These are phyloP conservation scores for Spodoptera frugiperda DNA, from an alignment of 1,140 invertebrate genomes.

Conservation along the genomic window DNA sequence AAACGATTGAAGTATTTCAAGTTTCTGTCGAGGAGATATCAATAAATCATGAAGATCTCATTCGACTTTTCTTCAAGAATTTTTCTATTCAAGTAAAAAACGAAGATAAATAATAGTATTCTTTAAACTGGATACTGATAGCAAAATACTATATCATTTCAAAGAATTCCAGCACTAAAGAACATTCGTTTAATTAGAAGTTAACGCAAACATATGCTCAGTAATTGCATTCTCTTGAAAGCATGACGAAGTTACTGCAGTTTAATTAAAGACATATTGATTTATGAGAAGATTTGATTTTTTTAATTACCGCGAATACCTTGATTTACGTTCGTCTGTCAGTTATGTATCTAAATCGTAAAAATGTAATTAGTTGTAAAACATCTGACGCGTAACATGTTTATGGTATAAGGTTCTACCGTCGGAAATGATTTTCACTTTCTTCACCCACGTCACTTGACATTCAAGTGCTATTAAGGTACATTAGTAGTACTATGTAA, in stretches of 20 bases:
- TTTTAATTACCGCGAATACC: not conserved
- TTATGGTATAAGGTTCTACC: conserved; percentile 6
- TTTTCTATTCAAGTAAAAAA: conserved; percentile 13
- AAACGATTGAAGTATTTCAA: not conserved
- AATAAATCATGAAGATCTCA: not conserved
- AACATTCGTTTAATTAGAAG: not conserved
- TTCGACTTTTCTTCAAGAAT: conserved; percentile 10
- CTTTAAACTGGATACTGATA: not conserved
- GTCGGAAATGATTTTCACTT: conserved; percentile 41
- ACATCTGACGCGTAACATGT: conserved; percentile 15
- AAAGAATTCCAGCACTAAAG: not conserved
- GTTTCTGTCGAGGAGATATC: not conserved
- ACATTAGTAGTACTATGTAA: conserved; percentile 28
- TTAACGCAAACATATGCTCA: conserved; percentile 1
- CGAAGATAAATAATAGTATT: conserved; percentile 2
- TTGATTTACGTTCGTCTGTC: not conserved
- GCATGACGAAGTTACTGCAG: conserved; percentile 21
- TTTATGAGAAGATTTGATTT: conserved; percentile 14
- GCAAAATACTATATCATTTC: conserved; percentile 22
- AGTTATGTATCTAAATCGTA: conserved; percentile 4
- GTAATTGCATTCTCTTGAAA: conserved; percentile 29
- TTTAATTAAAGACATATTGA: conserved; percentile 28
- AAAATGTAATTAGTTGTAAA: conserved; percentile 33
- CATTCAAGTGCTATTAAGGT: conserved; percentile 26
- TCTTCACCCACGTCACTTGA: conserved; percentile 30